These are phyloP conservation scores for Bursaphelenchus okinawaensis DNA, from an alignment of 2,888 invertebrate genomes.

Conservation along the genomic window DNA sequence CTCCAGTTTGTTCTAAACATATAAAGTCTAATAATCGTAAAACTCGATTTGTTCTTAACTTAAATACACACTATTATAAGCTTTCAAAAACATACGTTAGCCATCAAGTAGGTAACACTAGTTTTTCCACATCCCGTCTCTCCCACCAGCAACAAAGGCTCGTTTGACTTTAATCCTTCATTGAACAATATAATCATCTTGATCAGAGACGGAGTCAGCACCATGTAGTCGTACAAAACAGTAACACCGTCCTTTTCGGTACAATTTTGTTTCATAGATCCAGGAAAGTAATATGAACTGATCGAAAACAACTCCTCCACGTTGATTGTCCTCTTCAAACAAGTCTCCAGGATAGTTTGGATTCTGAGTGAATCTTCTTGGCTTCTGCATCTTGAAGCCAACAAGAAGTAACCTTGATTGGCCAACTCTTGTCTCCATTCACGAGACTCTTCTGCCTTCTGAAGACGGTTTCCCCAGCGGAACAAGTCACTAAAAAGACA, in stretches of 20 bases:
- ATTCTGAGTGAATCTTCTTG: slow-evolving; percentile 77
- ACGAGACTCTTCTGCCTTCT: slow-evolving; percentile 21
- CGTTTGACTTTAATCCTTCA: slow-evolving; percentile 75
- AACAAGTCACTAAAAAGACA: slow-evolving; percentile 31
- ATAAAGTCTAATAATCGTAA: too few relatives aligned
- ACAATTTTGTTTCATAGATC: slow-evolving; percentile 17
- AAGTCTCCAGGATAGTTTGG: slow-evolving; percentile 66
- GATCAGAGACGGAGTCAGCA: slow-evolving; percentile 89
- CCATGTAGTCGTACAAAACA: slow-evolving; percentile 70
- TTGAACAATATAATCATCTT: slow-evolving; percentile 65
- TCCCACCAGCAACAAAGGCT: slow-evolving; percentile 89
- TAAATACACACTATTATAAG: too few relatives aligned
- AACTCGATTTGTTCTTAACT: too few relatives aligned
- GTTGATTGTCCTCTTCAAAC: slow-evolving; percentile 68
- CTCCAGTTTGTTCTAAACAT: slow-evolving; percentile 68
- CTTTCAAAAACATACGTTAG: slow-evolving; percentile 63
- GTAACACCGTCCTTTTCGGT: background rate
- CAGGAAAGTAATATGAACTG: slow-evolving; percentile 48
- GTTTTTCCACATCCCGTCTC: slow-evolving; percentile 72
- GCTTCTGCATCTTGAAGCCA: slow-evolving; percentile 85
- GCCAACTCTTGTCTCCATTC: slow-evolving; percentile 73
- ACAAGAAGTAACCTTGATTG: slow-evolving; percentile 83
- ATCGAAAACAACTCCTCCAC: slow-evolving; percentile 36
- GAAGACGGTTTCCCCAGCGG: slow-evolving; percentile 48
- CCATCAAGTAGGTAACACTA: slow-evolving; percentile 35